Evolutionary conservation across 2,113 vertebrate genomes (phyloP).

Genomic region (Pedetes capensis): DNA sequence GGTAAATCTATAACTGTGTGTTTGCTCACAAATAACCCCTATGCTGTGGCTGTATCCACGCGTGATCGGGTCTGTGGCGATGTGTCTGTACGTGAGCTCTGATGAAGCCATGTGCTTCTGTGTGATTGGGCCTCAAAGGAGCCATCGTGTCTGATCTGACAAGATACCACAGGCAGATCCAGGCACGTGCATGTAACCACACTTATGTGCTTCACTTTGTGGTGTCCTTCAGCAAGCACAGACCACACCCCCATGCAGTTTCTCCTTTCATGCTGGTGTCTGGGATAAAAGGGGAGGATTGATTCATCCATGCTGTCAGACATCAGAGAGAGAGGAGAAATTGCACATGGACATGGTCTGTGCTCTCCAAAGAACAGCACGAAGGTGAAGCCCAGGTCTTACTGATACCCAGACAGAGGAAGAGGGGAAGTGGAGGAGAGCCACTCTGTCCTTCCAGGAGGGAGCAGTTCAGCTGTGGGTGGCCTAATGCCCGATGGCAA

Average conservation of each 20-base stretch:
- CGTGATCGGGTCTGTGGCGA: not conserved
- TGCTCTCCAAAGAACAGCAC: not conserved
- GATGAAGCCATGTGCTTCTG: not conserved
- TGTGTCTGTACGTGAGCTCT: not conserved
- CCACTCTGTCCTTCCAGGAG: not conserved
- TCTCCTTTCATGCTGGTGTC: not conserved
- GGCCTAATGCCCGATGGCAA: not conserved
- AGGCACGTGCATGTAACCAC: rapidly evolving
- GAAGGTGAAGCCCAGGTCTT: not conserved
- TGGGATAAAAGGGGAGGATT: rapidly evolving
- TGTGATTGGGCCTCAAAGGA: not conserved
- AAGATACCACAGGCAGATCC: not conserved
- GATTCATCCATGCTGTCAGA: not conserved
- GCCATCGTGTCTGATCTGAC: not conserved
- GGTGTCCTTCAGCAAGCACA: not conserved
- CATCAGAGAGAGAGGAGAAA: not conserved
- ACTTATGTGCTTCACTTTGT: not conserved
- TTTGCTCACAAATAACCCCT: not conserved
- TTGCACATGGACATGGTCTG: rapidly evolving
- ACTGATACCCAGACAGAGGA: not conserved
- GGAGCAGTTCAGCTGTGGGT: not conserved
- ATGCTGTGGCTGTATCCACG: too few species aligned
- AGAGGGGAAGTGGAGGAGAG: not conserved
- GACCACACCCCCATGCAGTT: rapidly evolving
- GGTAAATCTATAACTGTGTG: rapidly evolving